These are phyloP conservation scores for Doris montereyensis DNA, from an alignment of 2,888 invertebrate species.

Conservation along the genomic window DNA sequence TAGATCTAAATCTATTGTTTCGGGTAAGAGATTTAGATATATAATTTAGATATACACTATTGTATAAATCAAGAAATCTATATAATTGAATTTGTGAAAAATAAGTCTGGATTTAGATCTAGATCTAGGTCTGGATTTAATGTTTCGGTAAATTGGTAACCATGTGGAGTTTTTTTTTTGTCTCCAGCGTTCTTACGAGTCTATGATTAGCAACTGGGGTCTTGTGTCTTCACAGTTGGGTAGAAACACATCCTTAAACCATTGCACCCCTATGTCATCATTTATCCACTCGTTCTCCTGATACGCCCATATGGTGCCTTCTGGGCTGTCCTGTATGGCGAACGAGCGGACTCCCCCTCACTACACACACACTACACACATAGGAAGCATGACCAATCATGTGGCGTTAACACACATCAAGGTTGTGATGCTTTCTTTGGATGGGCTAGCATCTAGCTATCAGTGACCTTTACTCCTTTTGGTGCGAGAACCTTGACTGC, in stretches of 20 bases:
- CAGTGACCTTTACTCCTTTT: background rate
- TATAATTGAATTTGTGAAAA: too few species aligned
- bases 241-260: conserved; percentile 51
- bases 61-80: too few species aligned
- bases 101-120: too few species aligned
- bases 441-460: background rate
- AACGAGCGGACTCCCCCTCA: conserved; percentile 45
- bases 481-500: background rate
- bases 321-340: conserved; percentile 42
- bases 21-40: too few species aligned
- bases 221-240: conserved; percentile 48
- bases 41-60: too few species aligned
- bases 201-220: conserved; percentile 52
- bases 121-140: too few species aligned
- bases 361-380: conserved; percentile 50
- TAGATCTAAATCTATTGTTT: too few species aligned
- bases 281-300: conserved; percentile 52
- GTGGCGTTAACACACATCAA: conserved; percentile 47
- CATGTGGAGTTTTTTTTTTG: too few species aligned
- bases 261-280: conserved; percentile 48
- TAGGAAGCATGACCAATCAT: conserved; percentile 44
- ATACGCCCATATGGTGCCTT: conserved; percentile 44
- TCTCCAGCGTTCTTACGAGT: too few species aligned
- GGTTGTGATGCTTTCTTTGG: conserved; percentile 24
- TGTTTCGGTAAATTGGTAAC: too few species aligned